Conservation (phyloP, 2,888 invertebrate genomes). For the Tenthredo amoena region DNA sequence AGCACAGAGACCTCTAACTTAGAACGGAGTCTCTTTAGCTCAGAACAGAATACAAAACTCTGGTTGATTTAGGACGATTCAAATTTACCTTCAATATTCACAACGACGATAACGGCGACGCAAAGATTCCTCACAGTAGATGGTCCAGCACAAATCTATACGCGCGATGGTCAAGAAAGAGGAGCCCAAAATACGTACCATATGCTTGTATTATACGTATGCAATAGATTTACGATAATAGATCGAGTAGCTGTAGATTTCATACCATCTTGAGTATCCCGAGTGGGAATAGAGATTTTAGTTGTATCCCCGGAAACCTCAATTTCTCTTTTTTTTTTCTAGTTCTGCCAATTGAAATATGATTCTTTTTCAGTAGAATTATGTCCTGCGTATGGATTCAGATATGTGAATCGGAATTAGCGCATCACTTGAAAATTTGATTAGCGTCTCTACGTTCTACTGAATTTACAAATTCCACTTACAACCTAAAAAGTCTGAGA, state of each 20-base stretch:
- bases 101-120: neutral
- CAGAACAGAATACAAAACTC: neutral
- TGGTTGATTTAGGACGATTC: conserved; percentile 17
- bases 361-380: too few species aligned
- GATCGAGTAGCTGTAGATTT: neutral
- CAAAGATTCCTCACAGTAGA: neutral
- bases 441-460: too few species aligned
- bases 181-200: neutral
- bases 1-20: neutral
- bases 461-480: too few species aligned
- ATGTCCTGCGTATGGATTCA: too few species aligned
- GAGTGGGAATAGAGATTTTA: too few species aligned
- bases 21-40: neutral
- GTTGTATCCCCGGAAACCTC: too few species aligned
- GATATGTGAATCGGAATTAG: too few species aligned
- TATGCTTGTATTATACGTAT: neutral
- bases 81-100: neutral
- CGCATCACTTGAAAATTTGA: too few species aligned
- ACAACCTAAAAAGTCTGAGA: too few species aligned
- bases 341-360: too few species aligned
- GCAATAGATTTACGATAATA: neutral
- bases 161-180: neutral
- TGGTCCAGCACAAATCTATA: neutral
- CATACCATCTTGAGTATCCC: neutral
- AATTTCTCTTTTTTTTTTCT: too few species aligned